A percentile compares a stretch with the other conserved stretches of the same genome.
Evolutionary conservation across 2,113 vertebrate genomes (phyloP).

Genomic region (Pyxicephalus adspersus): DNA sequence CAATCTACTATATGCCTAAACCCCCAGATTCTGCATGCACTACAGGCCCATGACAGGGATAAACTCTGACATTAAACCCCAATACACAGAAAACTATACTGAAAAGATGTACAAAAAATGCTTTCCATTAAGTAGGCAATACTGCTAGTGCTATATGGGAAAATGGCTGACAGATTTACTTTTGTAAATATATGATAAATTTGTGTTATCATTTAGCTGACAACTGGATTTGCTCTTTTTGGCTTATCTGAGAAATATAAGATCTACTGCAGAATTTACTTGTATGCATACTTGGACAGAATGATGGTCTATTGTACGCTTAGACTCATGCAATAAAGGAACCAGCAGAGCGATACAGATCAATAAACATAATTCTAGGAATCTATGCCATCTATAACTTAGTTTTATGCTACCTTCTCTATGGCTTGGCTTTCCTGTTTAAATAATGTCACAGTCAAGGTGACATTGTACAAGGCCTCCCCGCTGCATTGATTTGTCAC

Average conservation of each 20-base stretch:
- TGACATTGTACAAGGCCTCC: constrained; percentile 1
- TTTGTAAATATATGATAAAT: too few species aligned
- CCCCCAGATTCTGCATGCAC: too few species aligned
- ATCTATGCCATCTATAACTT: constrained; percentile 38
- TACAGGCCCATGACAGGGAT: too few species aligned
- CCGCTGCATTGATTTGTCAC: neutral
- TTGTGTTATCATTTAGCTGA: too few species aligned
- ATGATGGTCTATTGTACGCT: neutral
- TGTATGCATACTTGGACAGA: neutral
- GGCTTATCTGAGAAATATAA: constrained; percentile 17
- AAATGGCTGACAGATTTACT: too few species aligned
- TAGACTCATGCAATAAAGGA: neutral
- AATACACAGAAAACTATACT: too few species aligned
- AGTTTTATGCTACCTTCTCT: neutral
- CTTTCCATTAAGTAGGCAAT: too few species aligned
- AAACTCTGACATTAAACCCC: too few species aligned
- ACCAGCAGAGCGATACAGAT: constrained; percentile 14
- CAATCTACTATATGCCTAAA: too few species aligned
- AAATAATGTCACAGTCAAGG: constrained; percentile 6
- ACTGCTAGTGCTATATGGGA: too few species aligned
- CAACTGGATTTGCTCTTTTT: neutral
- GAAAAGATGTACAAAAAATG: too few species aligned
- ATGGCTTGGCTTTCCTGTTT: neutral
- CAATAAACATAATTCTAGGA: constrained; percentile 44
- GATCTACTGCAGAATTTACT: neutral